These are phyloP conservation scores for Hypomesus transpacificus DNA, from an alignment of 2,113 vertebrate species.

Conservation along the genomic window DNA sequence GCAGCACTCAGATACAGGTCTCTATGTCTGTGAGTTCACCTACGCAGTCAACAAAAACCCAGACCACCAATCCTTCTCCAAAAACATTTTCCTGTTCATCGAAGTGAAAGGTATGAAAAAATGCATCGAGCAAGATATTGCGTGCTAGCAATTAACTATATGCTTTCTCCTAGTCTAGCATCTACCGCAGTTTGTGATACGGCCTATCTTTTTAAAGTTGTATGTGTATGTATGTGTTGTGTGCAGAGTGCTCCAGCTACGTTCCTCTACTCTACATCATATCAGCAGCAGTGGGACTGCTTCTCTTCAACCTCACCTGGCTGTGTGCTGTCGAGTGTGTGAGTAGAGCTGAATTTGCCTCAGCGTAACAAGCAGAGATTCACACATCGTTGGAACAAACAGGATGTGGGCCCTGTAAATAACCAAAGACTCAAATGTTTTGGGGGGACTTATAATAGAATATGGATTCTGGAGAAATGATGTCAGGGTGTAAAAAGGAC, in stretches of 20 bases:
- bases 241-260: conserved; percentile 52
- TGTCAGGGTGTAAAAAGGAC: not conserved
- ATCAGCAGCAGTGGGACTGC: conserved; percentile 33
- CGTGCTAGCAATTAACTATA: too few relatives aligned
- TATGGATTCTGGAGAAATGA: not conserved
- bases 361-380: not conserved
- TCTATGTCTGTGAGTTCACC: conserved; percentile 59
- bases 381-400: not conserved
- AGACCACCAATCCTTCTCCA: not conserved
- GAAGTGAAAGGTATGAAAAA: conserved; percentile 47
- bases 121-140: too few relatives aligned
- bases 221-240: conserved; percentile 27
- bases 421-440: too few relatives aligned
- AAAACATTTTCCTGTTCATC: conserved; percentile 53
- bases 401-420: not conserved
- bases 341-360: conserved; percentile 37
- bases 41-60: conserved; percentile 23
- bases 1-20: conserved; percentile 45
- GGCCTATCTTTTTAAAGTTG: too few relatives aligned
- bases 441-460: too few relatives aligned
- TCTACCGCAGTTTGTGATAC: too few relatives aligned
- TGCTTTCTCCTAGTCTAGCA: too few relatives aligned
- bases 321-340: conserved; percentile 45
- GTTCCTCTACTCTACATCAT: conserved; percentile 50
- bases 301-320: conserved; percentile 38